Percentiles rank a stretch among this genome's conserved stretches.
Conservation (phyloP, 2,797 vertebrate genomes). For the Huso huso region DNA sequence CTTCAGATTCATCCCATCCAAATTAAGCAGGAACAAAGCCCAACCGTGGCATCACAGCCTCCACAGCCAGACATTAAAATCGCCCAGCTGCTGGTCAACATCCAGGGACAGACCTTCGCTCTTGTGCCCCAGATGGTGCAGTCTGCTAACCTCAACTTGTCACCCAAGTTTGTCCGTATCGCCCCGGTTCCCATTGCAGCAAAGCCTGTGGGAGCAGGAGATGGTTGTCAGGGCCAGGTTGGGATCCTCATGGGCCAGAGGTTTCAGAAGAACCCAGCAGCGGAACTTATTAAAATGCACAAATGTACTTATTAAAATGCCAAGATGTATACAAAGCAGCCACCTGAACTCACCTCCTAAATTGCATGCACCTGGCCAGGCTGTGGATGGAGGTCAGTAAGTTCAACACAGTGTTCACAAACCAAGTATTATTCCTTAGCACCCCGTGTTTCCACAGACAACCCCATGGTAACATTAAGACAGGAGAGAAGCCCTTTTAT, state of each 20-base stretch:
- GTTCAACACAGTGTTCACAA: not conserved
- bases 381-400: conserved; percentile 91
- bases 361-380: conserved; percentile 91
- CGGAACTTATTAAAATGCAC: conserved; percentile 97
- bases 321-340: conserved; percentile 98
- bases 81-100: conserved; percentile 85
- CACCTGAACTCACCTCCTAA: conserved; percentile 95
- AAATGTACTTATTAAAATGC: too few relatives aligned
- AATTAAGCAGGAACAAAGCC: conserved; percentile 74
- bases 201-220: conserved; percentile 74
- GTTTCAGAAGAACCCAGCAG: conserved; percentile 85
- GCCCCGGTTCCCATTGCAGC: conserved; percentile 88
- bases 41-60: conserved; percentile 41
- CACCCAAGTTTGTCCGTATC: conserved; percentile 88
- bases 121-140: conserved; percentile 84
- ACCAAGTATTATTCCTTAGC: not conserved
- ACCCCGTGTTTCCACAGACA: too few relatives aligned
- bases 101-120: conserved; percentile 90
- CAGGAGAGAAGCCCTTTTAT: too few relatives aligned
- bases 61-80: conserved; percentile 77
- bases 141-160: conserved; percentile 64
- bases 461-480: too few relatives aligned
- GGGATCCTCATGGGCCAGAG: conserved; percentile 76
- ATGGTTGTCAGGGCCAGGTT: conserved; percentile 53
- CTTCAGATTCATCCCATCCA: conserved; percentile 83